A percentile compares a stretch with the other conserved stretches of the same genome.
Conservation (phyloP, 2,888 invertebrate genomes). For the Phengaris arion region DNA sequence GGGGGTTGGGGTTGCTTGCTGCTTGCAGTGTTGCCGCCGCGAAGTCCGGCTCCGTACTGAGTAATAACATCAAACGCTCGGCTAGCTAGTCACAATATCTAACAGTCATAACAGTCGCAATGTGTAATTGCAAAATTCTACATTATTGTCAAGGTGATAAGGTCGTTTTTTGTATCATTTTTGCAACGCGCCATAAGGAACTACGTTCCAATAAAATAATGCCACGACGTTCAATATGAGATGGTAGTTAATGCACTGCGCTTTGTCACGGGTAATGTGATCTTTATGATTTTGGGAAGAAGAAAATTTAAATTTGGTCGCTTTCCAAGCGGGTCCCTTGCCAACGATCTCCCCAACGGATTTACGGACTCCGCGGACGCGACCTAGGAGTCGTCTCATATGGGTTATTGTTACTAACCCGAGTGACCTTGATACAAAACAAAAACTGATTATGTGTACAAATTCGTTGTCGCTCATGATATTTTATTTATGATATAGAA, state of each 20-base stretch:
- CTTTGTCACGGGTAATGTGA: constrained; percentile 58
- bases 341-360: constrained; percentile 59
- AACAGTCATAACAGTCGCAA: too few species aligned
- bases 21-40: too few species aligned
- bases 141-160: too few species aligned
- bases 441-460: neutral
- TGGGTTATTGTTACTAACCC: constrained; percentile 3
- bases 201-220: constrained; percentile 18
- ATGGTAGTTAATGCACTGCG: constrained; percentile 46
- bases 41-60: too few species aligned
- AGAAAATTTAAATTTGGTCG: constrained; percentile 70
- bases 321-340: constrained; percentile 64
- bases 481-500: neutral
- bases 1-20: too few species aligned
- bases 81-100: too few species aligned
- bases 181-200: too few species aligned
- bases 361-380: constrained; percentile 52
- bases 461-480: neutral
- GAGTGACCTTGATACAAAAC: neutral
- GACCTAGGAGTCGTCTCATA: neutral
- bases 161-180: too few species aligned
- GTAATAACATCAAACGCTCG: too few species aligned
- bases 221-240: constrained; percentile 30
- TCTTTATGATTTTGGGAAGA: constrained; percentile 60
- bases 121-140: too few species aligned